Conservation (phyloP, 2,113 vertebrate genomes). For the Rhodinocichla rosea region DNA sequence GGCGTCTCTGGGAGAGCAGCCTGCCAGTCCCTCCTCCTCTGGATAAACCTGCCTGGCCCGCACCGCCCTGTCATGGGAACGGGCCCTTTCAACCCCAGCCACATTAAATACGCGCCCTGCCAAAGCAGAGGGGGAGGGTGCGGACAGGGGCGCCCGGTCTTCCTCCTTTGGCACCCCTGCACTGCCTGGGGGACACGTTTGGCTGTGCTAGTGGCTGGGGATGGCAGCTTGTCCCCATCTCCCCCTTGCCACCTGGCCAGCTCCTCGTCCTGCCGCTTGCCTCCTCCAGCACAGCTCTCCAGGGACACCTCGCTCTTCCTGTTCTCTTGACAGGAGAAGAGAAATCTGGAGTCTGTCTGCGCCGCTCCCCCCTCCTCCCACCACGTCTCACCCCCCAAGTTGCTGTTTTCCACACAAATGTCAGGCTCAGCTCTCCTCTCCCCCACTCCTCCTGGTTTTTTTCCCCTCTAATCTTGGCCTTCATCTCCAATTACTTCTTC, state of each 20-base stretch:
- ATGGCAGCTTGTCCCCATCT: neutral
- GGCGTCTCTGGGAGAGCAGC: conserved; percentile 60
- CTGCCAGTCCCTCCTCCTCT: conserved; percentile 58
- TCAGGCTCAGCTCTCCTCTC: conserved; percentile 25
- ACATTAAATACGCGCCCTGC: conserved; percentile 21
- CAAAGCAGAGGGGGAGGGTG: conserved; percentile 29
- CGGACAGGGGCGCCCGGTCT: rapidly evolving
- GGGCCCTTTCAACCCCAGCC: conserved; percentile 46
- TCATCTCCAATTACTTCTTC: conserved; percentile 37
- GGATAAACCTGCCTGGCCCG: conserved; percentile 68
- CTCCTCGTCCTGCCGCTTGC: neutral
- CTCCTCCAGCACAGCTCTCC: neutral
- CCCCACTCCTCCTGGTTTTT: neutral
- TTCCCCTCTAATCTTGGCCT: conserved; percentile 8
- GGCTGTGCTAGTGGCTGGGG: neutral
- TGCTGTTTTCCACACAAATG: conserved; percentile 52
- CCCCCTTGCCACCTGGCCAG: neutral
- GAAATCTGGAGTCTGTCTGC: conserved; percentile 51
- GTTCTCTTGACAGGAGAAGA: conserved; percentile 37
- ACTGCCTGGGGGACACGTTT: neutral
- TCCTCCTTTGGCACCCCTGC: neutral
- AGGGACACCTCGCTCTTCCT: conserved; percentile 29
- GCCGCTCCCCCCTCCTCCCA: neutral
- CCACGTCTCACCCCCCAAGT: conserved; percentile 52
- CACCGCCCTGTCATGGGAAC: conserved; percentile 60